phyloP scores from a whole-genome alignment of 2,113 vertebrate genomes.

The Upupa epops region DNA sequence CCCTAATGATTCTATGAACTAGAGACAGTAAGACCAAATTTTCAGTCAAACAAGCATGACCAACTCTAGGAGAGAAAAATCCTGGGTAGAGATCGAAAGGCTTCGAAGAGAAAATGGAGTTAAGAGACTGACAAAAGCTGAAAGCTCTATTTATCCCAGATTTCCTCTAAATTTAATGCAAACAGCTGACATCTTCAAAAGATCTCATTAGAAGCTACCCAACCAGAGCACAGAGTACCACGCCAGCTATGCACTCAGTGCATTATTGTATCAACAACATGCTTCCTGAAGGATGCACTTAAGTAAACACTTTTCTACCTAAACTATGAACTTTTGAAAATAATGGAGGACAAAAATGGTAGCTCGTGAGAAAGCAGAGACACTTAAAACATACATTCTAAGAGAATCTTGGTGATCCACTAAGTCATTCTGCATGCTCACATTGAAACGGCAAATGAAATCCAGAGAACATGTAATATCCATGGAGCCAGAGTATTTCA shows the following conservation, averaged over 20 bases:
- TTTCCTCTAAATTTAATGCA: slow-evolving; percentile 3
- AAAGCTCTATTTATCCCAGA: background rate
- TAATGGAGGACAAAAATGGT: background rate
- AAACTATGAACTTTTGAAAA: background rate
- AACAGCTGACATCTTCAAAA: slow-evolving; percentile 7
- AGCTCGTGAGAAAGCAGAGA: background rate
- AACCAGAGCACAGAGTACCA: background rate
- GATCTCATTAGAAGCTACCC: background rate
- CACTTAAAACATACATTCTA: background rate
- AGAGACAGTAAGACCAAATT: background rate
- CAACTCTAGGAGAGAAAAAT: background rate
- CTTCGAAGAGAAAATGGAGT: background rate
- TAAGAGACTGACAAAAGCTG: background rate
- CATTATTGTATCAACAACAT: background rate
- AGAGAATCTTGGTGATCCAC: background rate
- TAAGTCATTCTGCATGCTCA: background rate
- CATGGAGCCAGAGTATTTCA: background rate
- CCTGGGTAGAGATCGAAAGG: background rate
- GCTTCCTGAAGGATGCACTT: background rate
- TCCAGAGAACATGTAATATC: background rate
- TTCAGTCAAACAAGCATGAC: background rate
- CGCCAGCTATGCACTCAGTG: background rate
- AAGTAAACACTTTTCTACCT: background rate
- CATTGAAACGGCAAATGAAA: background rate
- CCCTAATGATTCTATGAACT: too few relatives aligned